Percentiles rank a stretch among this genome's conserved stretches.
Evolutionary conservation across 2,888 invertebrate genomes (phyloP).

Genomic region (Dioctria rufipes): DNA sequence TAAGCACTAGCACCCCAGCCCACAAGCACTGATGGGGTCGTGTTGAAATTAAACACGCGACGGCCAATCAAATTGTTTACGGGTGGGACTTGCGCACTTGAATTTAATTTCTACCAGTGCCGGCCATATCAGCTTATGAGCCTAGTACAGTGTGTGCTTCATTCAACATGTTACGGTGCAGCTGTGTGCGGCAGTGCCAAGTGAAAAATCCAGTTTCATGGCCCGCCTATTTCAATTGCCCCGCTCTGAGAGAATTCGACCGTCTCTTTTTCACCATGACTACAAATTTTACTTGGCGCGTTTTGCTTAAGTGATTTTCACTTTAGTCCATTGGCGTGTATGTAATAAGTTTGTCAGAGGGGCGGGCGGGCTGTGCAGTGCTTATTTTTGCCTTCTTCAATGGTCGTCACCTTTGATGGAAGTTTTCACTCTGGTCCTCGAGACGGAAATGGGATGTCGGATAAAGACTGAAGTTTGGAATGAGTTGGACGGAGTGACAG

Average conservation of each 20-base stretch:
- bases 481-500: conserved; percentile 27
- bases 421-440: conserved; percentile 28
- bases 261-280: conserved; percentile 56
- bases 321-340: conserved; percentile 50
- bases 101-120: conserved; percentile 8
- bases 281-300: conserved; percentile 54
- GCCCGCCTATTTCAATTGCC: conserved; percentile 48
- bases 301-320: conserved; percentile 53
- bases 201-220: conserved; percentile 40
- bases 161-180: conserved; percentile 42
- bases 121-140: conserved; percentile 26
- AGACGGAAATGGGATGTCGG: neutral
- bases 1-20: neutral
- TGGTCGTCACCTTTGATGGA: conserved; percentile 53
- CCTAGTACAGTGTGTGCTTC: neutral
- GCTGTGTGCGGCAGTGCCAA: conserved; percentile 13
- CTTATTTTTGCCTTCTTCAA: conserved; percentile 52
- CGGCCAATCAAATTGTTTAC: conserved; percentile 32
- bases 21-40: neutral
- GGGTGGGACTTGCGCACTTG: conserved; percentile 33
- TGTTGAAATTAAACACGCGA: neutral
- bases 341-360: conserved; percentile 27
- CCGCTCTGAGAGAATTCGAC: conserved; percentile 18
- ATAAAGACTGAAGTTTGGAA: neutral
- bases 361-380: conserved; percentile 29